Percentiles rank a stretch among this genome's conserved stretches.
phyloP scores from a whole-genome alignment of 2,113 vertebrate species.

The Tympanuchus pallidicinctus region DNA sequence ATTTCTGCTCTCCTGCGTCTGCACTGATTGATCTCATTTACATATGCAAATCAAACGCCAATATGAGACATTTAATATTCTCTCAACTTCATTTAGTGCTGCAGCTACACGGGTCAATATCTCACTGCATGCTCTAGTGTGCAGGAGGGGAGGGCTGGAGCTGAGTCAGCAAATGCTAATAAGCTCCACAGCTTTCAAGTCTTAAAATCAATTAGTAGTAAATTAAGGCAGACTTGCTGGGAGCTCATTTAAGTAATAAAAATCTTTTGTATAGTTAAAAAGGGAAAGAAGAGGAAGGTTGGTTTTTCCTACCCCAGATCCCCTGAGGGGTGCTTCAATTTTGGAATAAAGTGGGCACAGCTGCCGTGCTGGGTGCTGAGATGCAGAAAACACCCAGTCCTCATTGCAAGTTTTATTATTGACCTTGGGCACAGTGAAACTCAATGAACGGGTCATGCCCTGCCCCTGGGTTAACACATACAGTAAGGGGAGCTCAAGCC shows the following conservation, averaged over 20 bases:
- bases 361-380: neutral
- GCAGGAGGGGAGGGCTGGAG: slow-evolving; percentile 24
- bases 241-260: slow-evolving; percentile 81
- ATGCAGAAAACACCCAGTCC: neutral
- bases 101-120: slow-evolving; percentile 64
- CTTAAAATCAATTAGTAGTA: slow-evolving; percentile 84
- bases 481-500: neutral
- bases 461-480: fast-evolving
- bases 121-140: neutral
- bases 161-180: slow-evolving; percentile 83
- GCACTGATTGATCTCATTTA: slow-evolving; percentile 75
- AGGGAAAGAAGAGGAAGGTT: slow-evolving; percentile 16
- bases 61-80: slow-evolving; percentile 68
- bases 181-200: slow-evolving; percentile 77
- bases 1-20: slow-evolving; percentile 50
- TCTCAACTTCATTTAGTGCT: slow-evolving; percentile 61
- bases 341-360: neutral
- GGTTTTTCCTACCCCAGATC: neutral
- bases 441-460: neutral
- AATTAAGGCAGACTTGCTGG: slow-evolving; percentile 80
- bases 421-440: neutral
- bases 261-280: slow-evolving; percentile 73
- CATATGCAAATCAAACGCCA: slow-evolving; percentile 75
- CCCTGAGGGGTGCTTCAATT: neutral
- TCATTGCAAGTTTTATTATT: fast-evolving